phyloP scores from a whole-genome alignment of 2,888 invertebrate genomes.

The Gordius sp. region DNA sequence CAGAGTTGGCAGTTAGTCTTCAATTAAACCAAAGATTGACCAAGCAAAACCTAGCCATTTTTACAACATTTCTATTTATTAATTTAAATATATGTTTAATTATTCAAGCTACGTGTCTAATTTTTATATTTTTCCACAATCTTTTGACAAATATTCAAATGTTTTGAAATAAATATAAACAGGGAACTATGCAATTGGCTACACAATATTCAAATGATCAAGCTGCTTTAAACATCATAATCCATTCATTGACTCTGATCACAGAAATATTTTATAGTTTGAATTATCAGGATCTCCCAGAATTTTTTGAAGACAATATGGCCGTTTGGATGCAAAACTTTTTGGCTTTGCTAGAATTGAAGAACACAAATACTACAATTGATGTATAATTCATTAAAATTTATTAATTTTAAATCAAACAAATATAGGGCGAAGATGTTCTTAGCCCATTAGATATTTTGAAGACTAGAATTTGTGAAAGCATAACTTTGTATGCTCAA shows the following conservation, averaged over 20 bases:
- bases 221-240: constrained; percentile 55
- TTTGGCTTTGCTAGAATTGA: constrained; percentile 45
- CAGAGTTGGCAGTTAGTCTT: too few relatives aligned
- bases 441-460: constrained; percentile 64
- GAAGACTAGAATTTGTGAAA: constrained; percentile 81
- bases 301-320: constrained; percentile 97
- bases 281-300: constrained; percentile 78
- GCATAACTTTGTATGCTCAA: constrained; percentile 66
- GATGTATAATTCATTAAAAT: constrained; percentile 32
- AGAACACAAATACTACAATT: constrained; percentile 48
- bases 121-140: too few relatives aligned
- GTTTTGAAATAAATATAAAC: too few relatives aligned
- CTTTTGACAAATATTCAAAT: too few relatives aligned
- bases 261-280: constrained; percentile 86
- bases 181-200: constrained; percentile 58
- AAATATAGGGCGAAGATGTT: constrained; percentile 43
- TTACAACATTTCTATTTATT: too few relatives aligned
- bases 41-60: too few relatives aligned
- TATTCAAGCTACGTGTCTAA: too few relatives aligned
- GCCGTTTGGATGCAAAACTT: constrained; percentile 73
- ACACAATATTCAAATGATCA: constrained; percentile 49
- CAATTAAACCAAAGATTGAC: too few relatives aligned
- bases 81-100: too few relatives aligned
- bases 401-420: background rate
- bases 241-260: constrained; percentile 57